A percentile compares a stretch with the other conserved stretches of the same genome.
Conservation (phyloP, 2,888 invertebrate species). For the Sarcophaga rosellei region DNA sequence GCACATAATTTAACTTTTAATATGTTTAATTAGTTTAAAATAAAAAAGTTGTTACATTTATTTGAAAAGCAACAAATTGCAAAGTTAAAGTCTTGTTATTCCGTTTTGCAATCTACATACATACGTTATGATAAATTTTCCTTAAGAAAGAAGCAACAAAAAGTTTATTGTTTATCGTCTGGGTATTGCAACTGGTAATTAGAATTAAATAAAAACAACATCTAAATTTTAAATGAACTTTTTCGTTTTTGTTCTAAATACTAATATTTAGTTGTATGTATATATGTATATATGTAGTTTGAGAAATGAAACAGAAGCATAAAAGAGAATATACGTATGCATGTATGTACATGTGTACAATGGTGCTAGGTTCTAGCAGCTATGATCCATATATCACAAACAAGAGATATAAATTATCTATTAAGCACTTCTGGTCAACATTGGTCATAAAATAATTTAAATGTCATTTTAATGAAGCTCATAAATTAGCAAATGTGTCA, state of each 20-base stretch:
- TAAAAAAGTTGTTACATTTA: neutral
- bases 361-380: constrained; percentile 45
- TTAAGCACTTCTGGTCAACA: constrained; percentile 67
- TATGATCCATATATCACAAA: constrained; percentile 34
- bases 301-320: neutral
- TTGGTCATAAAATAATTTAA: constrained; percentile 70
- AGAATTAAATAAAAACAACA: constrained; percentile 44
- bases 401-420: constrained; percentile 67
- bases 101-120: neutral
- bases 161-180: neutral
- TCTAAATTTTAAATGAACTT: constrained; percentile 32
- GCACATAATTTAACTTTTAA: neutral
- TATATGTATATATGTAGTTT: neutral
- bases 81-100: neutral
- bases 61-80: neutral
- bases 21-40: neutral
- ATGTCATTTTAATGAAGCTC: constrained; percentile 71
- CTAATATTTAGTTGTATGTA: neutral
- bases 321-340: neutral
- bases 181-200: constrained; percentile 14
- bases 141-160: neutral
- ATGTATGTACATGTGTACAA: constrained; percentile 11
- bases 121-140: neutral
- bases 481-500: constrained; percentile 69
- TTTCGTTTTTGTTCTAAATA: constrained; percentile 5